Evolutionary conservation across 1,140 invertebrate genomes (phyloP), one percentile per base, ranked within the genome.

Genomic region (Rhyzopertha dominica): DNA sequence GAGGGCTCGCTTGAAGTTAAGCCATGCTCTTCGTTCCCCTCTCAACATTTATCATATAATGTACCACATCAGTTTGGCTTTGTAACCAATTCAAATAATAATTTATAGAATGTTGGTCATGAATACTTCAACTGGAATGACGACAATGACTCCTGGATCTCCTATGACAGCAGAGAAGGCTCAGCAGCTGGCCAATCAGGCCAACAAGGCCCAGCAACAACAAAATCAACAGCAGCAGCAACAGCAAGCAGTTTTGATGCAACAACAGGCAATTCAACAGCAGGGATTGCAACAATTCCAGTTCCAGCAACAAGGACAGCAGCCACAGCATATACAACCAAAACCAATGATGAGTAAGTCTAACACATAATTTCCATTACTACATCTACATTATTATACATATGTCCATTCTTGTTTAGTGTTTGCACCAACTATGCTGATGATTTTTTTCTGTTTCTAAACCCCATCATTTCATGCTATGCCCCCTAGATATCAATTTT

Each of bases 291-390:
- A 74, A 47, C 66, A 70, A 20, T 67, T 68, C 36, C 72, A 71
- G 46, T 66, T 70, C 36, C 65, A 66, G 40, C 69, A 62, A 53
- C 54, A 67, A 25, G 66, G 64, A 41, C 58, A 62, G 9, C 64
- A 67, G 10, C 67, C 64, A 34, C 73, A 70, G 49, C 75, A 76
- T 57, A 71, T 75, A 39, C 74, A 77, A 51, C 71, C 71, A 5
- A 74, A 76, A 54, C 69, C 75, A 12, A 65, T 75, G 44, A 76
- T 76, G 73, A 68, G 74, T 75, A 63, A 62, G 70, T 59, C 16
- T n/a, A n/a, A n/a, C n/a, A n/a, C n/a, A n/a, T n/a, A n/a, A n/a
- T n/a, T n/a, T n/a, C n/a, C n/a, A n/a, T n/a, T n/a, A n/a, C n/a
- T n/a, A n/a, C n/a, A n/a, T n/a, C n/a, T n/a, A n/a, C n/a, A n/a